Base-by-base conservation (phyloP, 2,888 invertebrate genomes). In the Ectemnius lituratus region DNA sequence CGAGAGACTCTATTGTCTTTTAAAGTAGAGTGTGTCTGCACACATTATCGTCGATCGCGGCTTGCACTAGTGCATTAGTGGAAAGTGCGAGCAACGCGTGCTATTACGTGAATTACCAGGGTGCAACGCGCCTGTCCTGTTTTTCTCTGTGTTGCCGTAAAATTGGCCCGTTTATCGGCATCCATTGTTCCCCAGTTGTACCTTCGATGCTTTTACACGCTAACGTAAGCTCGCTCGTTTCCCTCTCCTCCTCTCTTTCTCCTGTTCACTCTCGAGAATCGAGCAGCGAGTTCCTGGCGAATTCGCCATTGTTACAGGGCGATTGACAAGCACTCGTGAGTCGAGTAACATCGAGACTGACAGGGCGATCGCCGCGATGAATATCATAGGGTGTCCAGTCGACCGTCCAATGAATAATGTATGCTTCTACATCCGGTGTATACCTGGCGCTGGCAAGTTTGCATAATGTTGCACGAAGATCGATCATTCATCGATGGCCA, bases 51-150 rank as follows among this genome's bases (percentile, higher is more conserved):
- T 66, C 52, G 73, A 66, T 67, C 46, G 61, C 67, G 46, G 58
- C 28, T 37, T 0, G 8, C 37, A 37, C 49, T 65, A 73, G 76
- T 83, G 82, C 85, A 86, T 88, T 85, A 85, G 81, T 81, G 81
- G 82, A 81, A 86, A 87, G 86, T 85, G 85, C 83, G 82, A 79
- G 58, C 57, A 63, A 68, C 61, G 59, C 78, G 76, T 65, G 76
- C 81, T 84, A 87, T 88, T 86, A 84, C 79, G 78, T 81, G 84
- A 85, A 86, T 85, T 85, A 85, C 82, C 77, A 77, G 63, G 62
- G 72, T 61, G 37, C 66, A 59, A 56, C 72, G 62, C 46, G 59
- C 62, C 37, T n/a, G 52, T 61, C 46, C 65, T 77, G 73, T 82
- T 83, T 79, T 83, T 81, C 79, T 72, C 81, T 63, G 67, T 64